Base-by-base conservation (phyloP, 1,140 invertebrate species). In the Tetragnatha versicolor region DNA sequence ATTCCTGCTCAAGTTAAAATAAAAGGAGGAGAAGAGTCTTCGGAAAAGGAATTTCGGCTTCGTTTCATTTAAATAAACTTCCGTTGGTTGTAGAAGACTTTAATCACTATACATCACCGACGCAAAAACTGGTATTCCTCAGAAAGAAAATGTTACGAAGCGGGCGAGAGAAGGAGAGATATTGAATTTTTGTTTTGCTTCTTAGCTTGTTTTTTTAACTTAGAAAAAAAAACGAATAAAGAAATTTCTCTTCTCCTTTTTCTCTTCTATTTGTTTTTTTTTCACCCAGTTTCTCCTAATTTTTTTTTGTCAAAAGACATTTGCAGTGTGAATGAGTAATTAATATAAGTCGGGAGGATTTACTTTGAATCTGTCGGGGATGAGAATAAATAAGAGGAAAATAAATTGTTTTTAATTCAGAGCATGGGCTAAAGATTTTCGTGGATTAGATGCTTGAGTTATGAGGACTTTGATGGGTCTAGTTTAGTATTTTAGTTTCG, bases 61-160 rank as follows among this genome's bases (percentile, higher is more conserved):
- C 42, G 49, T 9, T 70, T 70, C 68, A 70, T 70, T 70, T 70
- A 70, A 70, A 70, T 70, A 70, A 70, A 70, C 68, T 70, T 70
- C 68, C 68, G 68, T 55, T 70, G 68, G 42, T 70, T 70, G 68
- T 70, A 70, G 68, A 55, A 55, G 47, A 70, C 68, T 70, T 70
- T 70, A 70, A 70, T 70, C 68, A 70, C 68, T 35, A 70, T 70
- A 70, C 39, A 70, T 70, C 68, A 70, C 42, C 49, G 25, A 47
- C n/a, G 68, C 51, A 70, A 70, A 55, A 70, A 70, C 68, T 70
- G 49, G 31, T 55, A 68, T 70, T 37, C 31, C 33, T n/a, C 29
- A 39, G 25, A 70, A 70, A 70, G 68, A 70, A 70, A 70, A 53
- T 70, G 51, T 70, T 70, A 39, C 49, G 5, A 68, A 31, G 63